Evolutionary conservation across 1,140 invertebrate species (phyloP).

Genomic region (Thereuonema tuberculata): DNA sequence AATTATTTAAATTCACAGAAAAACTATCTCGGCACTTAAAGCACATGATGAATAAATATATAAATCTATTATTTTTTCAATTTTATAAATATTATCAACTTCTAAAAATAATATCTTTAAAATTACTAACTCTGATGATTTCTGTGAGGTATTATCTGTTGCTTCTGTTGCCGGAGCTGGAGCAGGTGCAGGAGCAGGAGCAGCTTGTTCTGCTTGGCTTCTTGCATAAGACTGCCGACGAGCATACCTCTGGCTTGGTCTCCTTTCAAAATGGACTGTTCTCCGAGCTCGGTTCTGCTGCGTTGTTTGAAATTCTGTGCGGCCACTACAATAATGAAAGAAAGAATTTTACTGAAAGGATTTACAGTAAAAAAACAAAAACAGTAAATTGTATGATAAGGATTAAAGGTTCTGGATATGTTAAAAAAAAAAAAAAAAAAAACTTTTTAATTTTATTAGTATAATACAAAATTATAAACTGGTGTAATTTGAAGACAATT

Average conservation of each 20-base stretch:
- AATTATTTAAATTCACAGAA: no score
- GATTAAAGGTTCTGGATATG: no score
- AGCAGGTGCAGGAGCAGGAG: conserved; percentile 6
- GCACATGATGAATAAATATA: not conserved
- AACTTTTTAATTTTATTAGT: no score
- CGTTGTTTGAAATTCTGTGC: conserved; percentile 93
- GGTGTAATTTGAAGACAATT: no score
- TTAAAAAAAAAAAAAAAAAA: no score
- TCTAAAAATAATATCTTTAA: no score
- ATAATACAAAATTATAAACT: no score
- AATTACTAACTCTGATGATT: conserved; percentile 9
- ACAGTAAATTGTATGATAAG: no score
- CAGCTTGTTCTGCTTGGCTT: not conserved
- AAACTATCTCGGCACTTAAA: not conserved
- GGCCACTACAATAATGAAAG: conserved; percentile 49
- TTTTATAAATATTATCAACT: no score
- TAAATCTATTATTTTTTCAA: no score
- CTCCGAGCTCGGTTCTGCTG: conserved; percentile 70
- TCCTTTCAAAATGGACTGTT: conserved; percentile 86
- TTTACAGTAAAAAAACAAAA: no score
- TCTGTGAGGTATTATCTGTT: conserved; percentile 9
- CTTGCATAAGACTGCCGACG: conserved; percentile 61
- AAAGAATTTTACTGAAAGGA: no score
- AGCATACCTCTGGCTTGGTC: conserved; percentile 90
- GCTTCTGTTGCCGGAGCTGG: conserved; percentile 8